These are phyloP conservation scores for Hyphantria cunea DNA, from an alignment of 1,140 invertebrate genomes.

Conservation along the genomic window DNA sequence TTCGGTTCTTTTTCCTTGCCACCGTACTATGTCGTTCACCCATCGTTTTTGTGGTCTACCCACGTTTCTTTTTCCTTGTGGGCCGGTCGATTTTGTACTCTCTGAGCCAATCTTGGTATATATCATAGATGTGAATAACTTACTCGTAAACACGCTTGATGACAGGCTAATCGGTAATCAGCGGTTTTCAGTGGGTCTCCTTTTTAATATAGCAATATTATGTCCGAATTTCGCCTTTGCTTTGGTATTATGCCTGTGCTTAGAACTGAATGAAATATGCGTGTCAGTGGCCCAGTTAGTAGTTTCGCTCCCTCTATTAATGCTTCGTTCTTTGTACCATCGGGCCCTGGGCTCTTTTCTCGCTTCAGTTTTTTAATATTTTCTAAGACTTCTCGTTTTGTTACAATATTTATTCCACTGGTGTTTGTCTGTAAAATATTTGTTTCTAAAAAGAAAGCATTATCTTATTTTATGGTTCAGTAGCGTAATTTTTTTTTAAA, in stretches of 20 bases:
- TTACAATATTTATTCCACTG: not conserved
- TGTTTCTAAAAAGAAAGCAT: not conserved
- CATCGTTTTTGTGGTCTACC: too few relatives aligned
- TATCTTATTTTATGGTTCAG: not conserved
- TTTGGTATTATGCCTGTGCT: constrained; percentile 22
- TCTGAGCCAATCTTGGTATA: not conserved
- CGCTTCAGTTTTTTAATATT: constrained; percentile 9
- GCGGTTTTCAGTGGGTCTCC: not conserved
- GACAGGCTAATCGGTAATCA: constrained; percentile 3
- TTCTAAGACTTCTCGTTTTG: not conserved
- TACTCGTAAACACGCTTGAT: not conserved
- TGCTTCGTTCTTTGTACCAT: constrained; percentile 6
- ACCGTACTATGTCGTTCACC: too few relatives aligned
- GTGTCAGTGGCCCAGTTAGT: not conserved
- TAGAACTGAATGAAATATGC: constrained; percentile 2
- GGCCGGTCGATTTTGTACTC: too few relatives aligned
- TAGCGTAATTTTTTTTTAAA: not conserved
- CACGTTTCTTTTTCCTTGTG: too few relatives aligned
- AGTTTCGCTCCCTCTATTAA: not conserved
- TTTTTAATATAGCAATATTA: constrained; percentile 22
- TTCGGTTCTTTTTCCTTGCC: too few relatives aligned
- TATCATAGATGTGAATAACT: constrained; percentile 9
- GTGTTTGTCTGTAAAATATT: not conserved
- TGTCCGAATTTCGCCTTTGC: constrained; percentile 16
- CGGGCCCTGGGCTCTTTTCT: constrained; percentile 15